Conservation (phyloP, 2,113 vertebrate species). For the Plestiodon gilberti region DNA sequence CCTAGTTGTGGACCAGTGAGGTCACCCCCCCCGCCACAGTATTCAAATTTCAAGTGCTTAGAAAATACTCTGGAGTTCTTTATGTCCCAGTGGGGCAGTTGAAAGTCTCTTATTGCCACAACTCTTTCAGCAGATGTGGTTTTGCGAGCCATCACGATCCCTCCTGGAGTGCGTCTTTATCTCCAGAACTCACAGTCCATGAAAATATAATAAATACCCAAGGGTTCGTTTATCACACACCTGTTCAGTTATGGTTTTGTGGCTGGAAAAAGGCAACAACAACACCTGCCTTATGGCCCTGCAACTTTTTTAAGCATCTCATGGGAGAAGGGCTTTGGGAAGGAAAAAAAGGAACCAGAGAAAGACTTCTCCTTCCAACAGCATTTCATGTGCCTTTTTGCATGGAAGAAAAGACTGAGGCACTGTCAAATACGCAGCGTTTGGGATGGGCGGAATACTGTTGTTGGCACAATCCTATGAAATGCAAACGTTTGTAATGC, state of each 20-base stretch:
- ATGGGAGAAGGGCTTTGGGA: not conserved
- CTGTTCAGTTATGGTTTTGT: not conserved
- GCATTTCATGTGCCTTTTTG: not conserved
- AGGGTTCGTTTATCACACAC: conserved; percentile 10
- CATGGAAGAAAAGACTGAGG: not conserved
- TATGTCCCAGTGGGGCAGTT: not conserved
- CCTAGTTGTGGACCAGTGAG: not conserved
- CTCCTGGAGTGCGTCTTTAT: not conserved
- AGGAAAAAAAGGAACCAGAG: no score
- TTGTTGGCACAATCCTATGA: not conserved
- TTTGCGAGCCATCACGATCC: not conserved
- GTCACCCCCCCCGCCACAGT: not conserved
- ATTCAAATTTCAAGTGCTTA: not conserved
- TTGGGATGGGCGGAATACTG: no score
- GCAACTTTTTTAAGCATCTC: not conserved
- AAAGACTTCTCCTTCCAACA: not conserved
- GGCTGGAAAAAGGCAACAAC: not conserved
- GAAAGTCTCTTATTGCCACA: not conserved
- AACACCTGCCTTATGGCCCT: not conserved
- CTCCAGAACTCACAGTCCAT: not conserved
- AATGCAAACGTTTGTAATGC: not conserved
- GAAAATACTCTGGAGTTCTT: not conserved
- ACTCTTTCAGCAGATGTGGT: not conserved
- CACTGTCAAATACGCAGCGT: no score
- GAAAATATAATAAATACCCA: conserved; percentile 20